Conservation (phyloP, 2,113 vertebrate species). For the Hirundichthys speculiger region DNA sequence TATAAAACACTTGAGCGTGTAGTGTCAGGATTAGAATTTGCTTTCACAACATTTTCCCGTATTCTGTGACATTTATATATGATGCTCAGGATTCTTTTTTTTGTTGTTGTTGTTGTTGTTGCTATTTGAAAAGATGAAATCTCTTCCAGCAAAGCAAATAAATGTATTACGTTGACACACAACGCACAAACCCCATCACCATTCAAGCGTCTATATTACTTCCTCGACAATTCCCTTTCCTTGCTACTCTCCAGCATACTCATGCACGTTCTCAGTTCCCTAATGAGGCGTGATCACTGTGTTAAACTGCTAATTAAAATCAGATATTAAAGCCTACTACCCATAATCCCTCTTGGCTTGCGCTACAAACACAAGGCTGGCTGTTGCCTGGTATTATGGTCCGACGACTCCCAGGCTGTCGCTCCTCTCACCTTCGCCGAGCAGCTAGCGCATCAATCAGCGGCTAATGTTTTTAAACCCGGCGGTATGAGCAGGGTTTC, state of each 20-base stretch:
- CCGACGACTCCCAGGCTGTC: constrained; percentile 35
- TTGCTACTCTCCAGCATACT: constrained; percentile 36
- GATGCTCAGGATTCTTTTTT: too few relatives aligned
- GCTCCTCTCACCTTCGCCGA: constrained; percentile 54
- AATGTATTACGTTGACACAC: constrained; percentile 6
- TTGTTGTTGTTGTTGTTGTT: background rate
- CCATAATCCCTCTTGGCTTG: constrained; percentile 79
- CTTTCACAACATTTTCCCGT: background rate
- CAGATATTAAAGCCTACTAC: constrained; percentile 80
- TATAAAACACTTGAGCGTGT: constrained; percentile 14
- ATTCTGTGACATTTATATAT: background rate
- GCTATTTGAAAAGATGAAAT: background rate
- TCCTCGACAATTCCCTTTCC: constrained; percentile 33
- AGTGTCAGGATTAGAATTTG: constrained; percentile 18
- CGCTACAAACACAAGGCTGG: constrained; percentile 69
- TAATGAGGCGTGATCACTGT: constrained; percentile 82
- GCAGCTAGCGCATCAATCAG: constrained; percentile 46
- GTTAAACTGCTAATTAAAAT: constrained; percentile 84
- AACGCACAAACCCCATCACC: background rate
- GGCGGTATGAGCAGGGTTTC: constrained; percentile 20
- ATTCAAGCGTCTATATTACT: constrained; percentile 20
- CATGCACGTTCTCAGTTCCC: constrained; percentile 60
- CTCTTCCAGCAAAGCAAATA: background rate
- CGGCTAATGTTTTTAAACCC: constrained; percentile 40
- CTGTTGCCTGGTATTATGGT: constrained; percentile 59